Base-by-base conservation (phyloP, 2,888 invertebrate genomes). In the Amphipoea lucens region DNA sequence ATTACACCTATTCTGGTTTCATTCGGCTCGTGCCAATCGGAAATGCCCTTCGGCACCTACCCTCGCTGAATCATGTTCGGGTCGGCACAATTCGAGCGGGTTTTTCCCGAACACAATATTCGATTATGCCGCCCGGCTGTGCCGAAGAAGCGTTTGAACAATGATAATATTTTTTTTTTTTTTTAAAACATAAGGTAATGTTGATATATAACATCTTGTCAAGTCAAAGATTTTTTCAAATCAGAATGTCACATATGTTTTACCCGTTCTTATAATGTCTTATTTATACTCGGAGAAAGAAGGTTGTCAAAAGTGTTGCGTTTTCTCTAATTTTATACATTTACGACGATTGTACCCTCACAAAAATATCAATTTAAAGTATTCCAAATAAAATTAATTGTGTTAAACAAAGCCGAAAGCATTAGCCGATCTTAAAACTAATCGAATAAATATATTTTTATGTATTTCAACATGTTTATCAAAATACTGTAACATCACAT, bases 401-500 rank as follows among this genome's bases (percentile, higher is more conserved):
- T 29, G 6, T 65, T n/a, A 57, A 65, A 70, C 11, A 51, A 57
- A 62, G 17, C 20, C 29, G n/a, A 69, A 70, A 78, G 20, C 42
- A 51, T 40, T 54, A 81, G 17, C 29, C 40, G 14, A 62, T 73
- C 72, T 78, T 81, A 79, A 60, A 83, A 81, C 72, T 84, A 87
- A 78, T 75, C 72, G 65, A 86, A 81, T 86, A 86, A 82, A 89
- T 81, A 80, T 81, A 80, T 79, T 73, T 77, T 66, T 75, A 82
- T 69, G 68, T 79, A 71, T 81, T 83, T 88, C 45, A 89, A 89
- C 70, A 81, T 57, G 23, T 68, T 73, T 81, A 83, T 79, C 74
- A 81, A 90, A 89, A 89, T 89, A 89, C 89, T 90, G 84, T 82
- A 88, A 87, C 85, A 90, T 89, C 87, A 90, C 90, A 82, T 87